A percentile compares a stretch with the other conserved stretches of the same genome.
Conservation (phyloP, 2,797 vertebrate genomes). For the Ctenopoma multispine region DNA sequence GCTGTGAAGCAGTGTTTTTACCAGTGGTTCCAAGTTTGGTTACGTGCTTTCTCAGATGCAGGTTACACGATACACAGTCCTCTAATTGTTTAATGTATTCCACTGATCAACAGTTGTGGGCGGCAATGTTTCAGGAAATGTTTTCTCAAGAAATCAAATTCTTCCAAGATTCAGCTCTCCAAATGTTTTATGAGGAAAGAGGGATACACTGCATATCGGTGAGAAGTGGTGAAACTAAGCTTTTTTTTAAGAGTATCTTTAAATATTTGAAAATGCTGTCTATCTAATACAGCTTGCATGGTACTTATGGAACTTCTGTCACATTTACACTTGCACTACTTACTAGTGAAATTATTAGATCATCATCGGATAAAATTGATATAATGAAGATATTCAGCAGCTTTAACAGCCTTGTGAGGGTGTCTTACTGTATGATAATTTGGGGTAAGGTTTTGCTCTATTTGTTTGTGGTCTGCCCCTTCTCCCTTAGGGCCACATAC, state of each 20-base stretch:
- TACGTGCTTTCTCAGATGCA: neutral
- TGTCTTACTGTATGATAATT: slow-evolving; percentile 44
- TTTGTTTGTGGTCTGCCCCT: slow-evolving; percentile 71
- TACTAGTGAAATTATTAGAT: no score
- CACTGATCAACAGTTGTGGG: neutral
- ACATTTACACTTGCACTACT: neutral
- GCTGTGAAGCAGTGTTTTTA: neutral
- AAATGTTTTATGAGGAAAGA: neutral
- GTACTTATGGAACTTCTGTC: neutral
- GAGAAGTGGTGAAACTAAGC: neutral
- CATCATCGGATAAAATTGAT: slow-evolving; percentile 2
- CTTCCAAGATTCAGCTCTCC: neutral
- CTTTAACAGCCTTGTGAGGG: slow-evolving; percentile 19
- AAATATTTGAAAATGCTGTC: neutral
- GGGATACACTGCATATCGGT: neutral
- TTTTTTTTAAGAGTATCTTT: neutral
- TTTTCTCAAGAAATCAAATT: neutral
- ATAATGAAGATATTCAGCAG: slow-evolving; percentile 19
- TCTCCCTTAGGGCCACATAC: slow-evolving; percentile 71
- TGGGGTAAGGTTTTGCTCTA: slow-evolving; percentile 48
- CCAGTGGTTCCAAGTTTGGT: neutral
- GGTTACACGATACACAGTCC: neutral
- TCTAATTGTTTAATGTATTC: neutral
- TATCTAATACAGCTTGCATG: neutral
- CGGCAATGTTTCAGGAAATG: neutral